These are phyloP conservation scores for Nasonia giraulti DNA, from an alignment of 1,140 invertebrate genomes.

Conservation along the genomic window DNA sequence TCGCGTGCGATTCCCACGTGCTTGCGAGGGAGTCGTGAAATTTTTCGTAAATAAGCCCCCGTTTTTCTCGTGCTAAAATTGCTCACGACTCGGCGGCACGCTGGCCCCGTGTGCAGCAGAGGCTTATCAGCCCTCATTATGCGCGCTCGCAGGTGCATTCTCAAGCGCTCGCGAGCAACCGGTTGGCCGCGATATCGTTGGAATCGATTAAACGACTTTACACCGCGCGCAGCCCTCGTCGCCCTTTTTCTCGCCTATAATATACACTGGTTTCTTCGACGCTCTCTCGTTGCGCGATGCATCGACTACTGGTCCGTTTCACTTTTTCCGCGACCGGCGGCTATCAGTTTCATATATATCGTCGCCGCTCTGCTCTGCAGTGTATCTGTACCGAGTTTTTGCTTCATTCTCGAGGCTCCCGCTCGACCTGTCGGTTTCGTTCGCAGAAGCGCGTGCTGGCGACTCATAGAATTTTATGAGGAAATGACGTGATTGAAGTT, in stretches of 20 bases:
- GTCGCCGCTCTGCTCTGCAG: no score
- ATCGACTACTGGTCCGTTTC: not conserved
- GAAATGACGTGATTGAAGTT: not conserved
- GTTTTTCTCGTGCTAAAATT: not conserved
- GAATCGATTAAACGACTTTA: conserved; percentile 58
- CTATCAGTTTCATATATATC: no score
- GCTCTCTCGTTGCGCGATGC: not conserved
- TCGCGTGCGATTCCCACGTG: no score
- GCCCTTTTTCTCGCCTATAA: conserved; percentile 50
- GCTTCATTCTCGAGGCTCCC: no score
- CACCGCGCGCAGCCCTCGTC: conserved; percentile 27
- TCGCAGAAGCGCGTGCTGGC: not conserved
- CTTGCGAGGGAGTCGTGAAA: no score
- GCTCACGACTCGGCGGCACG: not conserved
- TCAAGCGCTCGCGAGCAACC: conserved; percentile 45
- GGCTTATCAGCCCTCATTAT: not conserved
- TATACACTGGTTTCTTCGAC: conserved; percentile 35
- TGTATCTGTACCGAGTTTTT: not conserved
- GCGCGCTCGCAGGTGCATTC: not conserved
- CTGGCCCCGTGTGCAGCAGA: not conserved
- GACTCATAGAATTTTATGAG: not conserved
- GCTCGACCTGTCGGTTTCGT: not conserved
- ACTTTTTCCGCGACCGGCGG: not conserved
- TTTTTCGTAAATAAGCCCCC: no score
- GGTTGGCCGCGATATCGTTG: conserved; percentile 57